Conservation (phyloP, 2,113 vertebrate species). For the Nothoprocta perdicaria region DNA sequence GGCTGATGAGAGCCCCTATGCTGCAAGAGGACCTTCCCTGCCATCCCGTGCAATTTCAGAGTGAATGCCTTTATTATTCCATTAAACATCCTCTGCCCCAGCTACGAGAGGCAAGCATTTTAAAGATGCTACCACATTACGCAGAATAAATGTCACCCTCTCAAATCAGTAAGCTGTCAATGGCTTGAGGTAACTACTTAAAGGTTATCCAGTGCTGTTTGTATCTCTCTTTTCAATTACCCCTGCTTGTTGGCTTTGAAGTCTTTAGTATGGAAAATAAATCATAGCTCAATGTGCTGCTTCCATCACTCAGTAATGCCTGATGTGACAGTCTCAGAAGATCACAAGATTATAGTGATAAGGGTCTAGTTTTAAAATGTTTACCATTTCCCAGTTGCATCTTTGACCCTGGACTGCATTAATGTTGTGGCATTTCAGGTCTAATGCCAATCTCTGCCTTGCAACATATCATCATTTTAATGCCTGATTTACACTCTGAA, state of each 20-base stretch:
- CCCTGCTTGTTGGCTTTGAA: constrained; percentile 40
- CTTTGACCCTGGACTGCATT: constrained; percentile 70
- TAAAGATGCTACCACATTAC: not conserved
- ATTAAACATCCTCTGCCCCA: not conserved
- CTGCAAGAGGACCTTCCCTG: not conserved
- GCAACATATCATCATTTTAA: constrained; percentile 72
- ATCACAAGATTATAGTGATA: constrained; percentile 51
- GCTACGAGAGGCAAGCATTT: not conserved
- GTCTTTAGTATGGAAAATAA: constrained; percentile 46
- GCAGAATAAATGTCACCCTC: not conserved
- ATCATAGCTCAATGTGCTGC: not conserved
- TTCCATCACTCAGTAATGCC: constrained; percentile 22
- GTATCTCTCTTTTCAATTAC: constrained; percentile 8
- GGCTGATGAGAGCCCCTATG: rapidly evolving
- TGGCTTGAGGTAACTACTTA: constrained; percentile 15
- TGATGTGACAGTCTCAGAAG: constrained; percentile 25
- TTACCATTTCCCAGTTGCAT: constrained; percentile 63
- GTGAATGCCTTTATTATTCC: not conserved
- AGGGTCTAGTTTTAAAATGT: constrained; percentile 60
- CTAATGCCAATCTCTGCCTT: constrained; percentile 68
- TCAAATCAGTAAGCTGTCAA: not conserved
- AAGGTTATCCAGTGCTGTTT: not conserved
- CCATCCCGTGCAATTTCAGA: rapidly evolving
- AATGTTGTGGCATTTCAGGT: constrained; percentile 62
- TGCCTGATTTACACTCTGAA: constrained; percentile 67